These are phyloP conservation scores for Cheilosia soror DNA, from an alignment of 2,888 invertebrate species.

Conservation along the genomic window DNA sequence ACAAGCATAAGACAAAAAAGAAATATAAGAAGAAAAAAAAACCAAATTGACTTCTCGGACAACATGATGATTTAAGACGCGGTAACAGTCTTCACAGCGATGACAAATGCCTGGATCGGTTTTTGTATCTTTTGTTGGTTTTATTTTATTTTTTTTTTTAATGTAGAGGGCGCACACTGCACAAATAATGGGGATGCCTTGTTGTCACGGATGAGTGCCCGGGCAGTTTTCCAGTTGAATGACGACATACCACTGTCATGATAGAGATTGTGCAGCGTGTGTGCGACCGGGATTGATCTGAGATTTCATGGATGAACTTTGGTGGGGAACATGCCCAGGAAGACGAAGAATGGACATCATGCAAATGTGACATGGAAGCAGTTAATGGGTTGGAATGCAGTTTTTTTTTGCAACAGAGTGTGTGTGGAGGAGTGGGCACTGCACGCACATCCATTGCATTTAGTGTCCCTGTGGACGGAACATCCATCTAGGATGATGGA, in stretches of 20 bases:
- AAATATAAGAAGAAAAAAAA: too few species aligned
- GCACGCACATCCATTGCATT: constrained; percentile 62
- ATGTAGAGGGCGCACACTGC: constrained; percentile 25
- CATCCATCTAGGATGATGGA: constrained; percentile 59
- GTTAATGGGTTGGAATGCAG: constrained; percentile 57
- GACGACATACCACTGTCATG: constrained; percentile 48
- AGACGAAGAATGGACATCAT: constrained; percentile 62
- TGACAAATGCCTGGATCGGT: constrained; percentile 66
- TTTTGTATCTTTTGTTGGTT: constrained; percentile 1
- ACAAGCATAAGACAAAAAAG: not conserved
- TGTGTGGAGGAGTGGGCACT: constrained; percentile 16
- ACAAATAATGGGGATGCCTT: constrained; percentile 59
- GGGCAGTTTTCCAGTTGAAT: constrained; percentile 72
- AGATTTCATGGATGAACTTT: constrained; percentile 66
- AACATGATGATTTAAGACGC: constrained; percentile 72
- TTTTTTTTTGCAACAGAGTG: constrained; percentile 4
- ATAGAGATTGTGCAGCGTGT: constrained; percentile 14
- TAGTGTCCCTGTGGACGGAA: constrained; percentile 30
- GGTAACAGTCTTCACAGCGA: constrained; percentile 68
- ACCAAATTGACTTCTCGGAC: constrained; percentile 51
- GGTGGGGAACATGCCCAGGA: constrained; percentile 7
- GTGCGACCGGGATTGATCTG: constrained; percentile 42
- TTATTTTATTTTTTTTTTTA: constrained; percentile 17
- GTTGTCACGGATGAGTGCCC: constrained; percentile 66
- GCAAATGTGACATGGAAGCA: constrained; percentile 68